Conservation (phyloP, 2,113 vertebrate species). For the Seriola aureovittata region DNA sequence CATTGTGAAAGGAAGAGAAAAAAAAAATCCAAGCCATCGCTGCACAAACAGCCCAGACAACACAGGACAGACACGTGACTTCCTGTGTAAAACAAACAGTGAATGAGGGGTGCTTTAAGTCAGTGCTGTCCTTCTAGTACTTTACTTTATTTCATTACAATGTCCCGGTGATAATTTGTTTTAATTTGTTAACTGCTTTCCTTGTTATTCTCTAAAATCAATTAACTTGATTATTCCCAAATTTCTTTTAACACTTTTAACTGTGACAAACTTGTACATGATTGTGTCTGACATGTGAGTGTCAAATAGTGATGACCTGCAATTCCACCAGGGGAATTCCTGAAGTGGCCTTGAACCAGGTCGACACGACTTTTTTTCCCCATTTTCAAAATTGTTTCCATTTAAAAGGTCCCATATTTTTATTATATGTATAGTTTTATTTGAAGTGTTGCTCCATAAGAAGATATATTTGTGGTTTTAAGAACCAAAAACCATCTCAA, state of each 20-base stretch:
- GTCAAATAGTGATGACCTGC: neutral
- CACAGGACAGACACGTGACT: slow-evolving; percentile 32
- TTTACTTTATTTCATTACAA: neutral
- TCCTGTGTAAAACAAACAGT: slow-evolving; percentile 57
- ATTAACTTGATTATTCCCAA: neutral
- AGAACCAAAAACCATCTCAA: too few relatives aligned
- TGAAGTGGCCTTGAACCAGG: too few relatives aligned
- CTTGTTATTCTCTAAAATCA: neutral
- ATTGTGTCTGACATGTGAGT: neutral
- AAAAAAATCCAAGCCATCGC: slow-evolving; percentile 4
- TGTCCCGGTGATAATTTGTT: neutral
- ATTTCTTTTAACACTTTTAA: neutral
- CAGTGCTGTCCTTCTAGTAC: slow-evolving; percentile 9
- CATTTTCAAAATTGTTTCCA: too few relatives aligned
- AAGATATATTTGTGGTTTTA: too few relatives aligned
- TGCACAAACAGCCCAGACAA: slow-evolving; percentile 22
- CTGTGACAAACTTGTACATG: neutral
- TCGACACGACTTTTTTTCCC: too few relatives aligned
- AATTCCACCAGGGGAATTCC: neutral
- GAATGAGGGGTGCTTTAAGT: slow-evolving; percentile 8
- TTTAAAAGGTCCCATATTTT: too few relatives aligned
- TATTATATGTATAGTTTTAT: too few relatives aligned
- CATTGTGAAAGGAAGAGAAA: slow-evolving; percentile 31
- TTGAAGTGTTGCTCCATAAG: too few relatives aligned
- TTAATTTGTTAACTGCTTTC: neutral